Evolutionary conservation across 2,888 invertebrate genomes (phyloP).

Genomic region (Drosophila affinis): DNA sequence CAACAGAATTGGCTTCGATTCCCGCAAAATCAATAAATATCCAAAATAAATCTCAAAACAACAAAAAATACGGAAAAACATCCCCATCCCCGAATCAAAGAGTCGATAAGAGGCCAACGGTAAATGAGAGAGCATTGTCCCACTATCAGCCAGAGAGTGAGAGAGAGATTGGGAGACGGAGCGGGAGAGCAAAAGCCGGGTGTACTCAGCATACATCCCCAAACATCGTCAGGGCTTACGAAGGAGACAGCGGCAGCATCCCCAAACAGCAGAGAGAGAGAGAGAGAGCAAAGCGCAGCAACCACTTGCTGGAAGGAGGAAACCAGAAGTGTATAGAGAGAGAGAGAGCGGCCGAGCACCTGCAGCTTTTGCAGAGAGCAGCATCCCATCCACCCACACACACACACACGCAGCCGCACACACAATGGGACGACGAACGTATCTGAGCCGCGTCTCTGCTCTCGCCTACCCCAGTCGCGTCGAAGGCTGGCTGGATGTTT

Average conservation of each 20-base stretch:
- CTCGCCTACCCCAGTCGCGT: constrained; percentile 84
- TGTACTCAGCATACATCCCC: constrained; percentile 45
- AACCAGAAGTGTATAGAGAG: neutral
- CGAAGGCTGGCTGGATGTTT: constrained; percentile 84
- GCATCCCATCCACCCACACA: constrained; percentile 50
- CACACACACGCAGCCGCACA: constrained; percentile 31
- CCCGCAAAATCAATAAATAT: constrained; percentile 74
- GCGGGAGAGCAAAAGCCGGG: neutral
- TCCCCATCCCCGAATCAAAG: constrained; percentile 11
- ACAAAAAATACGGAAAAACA: constrained; percentile 28
- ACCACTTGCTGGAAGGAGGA: constrained; percentile 8
- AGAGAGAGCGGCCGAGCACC: constrained; percentile 6
- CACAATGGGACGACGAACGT: constrained; percentile 81
- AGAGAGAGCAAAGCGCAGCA: constrained; percentile 2
- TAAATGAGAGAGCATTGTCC: constrained; percentile 20
- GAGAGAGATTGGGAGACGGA: neutral
- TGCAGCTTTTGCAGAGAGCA: constrained; percentile 23
- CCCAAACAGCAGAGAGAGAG: constrained; percentile 34
- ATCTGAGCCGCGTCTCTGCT: constrained; percentile 81
- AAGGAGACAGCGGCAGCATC: constrained; percentile 15
- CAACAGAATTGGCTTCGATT: constrained; percentile 36
- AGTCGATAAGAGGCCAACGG: constrained; percentile 42
- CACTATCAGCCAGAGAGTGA: constrained; percentile 18
- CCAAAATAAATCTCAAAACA: constrained; percentile 61
- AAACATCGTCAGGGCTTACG: constrained; percentile 38